Conservation (phyloP, 2,113 vertebrate genomes). For the Dicaeum eximium region DNA sequence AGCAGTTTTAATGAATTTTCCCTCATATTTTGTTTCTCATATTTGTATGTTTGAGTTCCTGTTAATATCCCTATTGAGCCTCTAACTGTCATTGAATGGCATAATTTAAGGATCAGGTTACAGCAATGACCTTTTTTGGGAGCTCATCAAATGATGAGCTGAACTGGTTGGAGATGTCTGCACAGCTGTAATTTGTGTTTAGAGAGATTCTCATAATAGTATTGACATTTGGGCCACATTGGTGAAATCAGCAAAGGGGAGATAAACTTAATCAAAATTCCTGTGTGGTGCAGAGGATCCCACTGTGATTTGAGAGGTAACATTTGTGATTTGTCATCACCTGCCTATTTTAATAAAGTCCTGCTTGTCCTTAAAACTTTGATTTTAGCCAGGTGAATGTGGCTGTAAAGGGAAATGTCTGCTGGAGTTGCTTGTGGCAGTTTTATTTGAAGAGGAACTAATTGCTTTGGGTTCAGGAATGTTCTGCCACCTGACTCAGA, state of each 20-base stretch:
- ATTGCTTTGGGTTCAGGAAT: neutral
- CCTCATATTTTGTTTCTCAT: neutral
- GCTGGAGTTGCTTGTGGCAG: neutral
- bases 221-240: slow-evolving; percentile 55
- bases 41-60: neutral
- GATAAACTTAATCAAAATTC: slow-evolving; percentile 62
- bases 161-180: neutral
- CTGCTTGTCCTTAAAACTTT: neutral
- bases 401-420: neutral
- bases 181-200: neutral
- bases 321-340: slow-evolving; percentile 67
- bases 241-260: slow-evolving; percentile 2
- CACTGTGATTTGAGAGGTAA: neutral
- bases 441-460: neutral
- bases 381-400: neutral
- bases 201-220: neutral
- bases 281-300: neutral
- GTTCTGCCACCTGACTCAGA: neutral
- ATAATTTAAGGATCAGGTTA: neutral
- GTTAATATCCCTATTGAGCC: neutral
- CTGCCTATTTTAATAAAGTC: slow-evolving; percentile 31
- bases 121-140: slow-evolving; percentile 29
- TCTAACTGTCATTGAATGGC: neutral
- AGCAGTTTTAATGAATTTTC: neutral
- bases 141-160: neutral